These are phyloP conservation scores for Acromyrmex echinatior DNA, from an alignment of 1,140 invertebrate genomes.

Conservation along the genomic window DNA sequence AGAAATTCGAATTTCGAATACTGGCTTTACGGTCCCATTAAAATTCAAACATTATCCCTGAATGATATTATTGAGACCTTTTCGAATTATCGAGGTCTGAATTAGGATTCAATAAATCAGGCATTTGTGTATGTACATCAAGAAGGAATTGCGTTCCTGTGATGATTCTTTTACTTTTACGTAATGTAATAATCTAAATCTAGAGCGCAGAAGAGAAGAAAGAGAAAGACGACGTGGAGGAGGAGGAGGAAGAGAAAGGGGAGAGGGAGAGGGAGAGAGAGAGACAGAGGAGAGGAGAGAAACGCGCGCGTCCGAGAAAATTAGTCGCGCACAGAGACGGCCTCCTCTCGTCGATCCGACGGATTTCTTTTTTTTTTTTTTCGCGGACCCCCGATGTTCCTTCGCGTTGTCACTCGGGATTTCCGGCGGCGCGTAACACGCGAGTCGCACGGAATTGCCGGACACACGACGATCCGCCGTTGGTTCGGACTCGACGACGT, in stretches of 20 bases:
- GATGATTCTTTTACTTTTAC: background rate
- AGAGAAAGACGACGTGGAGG: background rate
- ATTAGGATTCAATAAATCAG: constrained; percentile 14
- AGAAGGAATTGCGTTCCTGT: background rate
- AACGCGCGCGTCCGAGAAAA: constrained; percentile 23
- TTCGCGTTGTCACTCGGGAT: constrained; percentile 13
- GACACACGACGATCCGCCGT: background rate
- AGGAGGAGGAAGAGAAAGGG: background rate
- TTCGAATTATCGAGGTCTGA: background rate
- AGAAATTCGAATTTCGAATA: constrained; percentile 71
- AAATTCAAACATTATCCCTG: constrained; percentile 44
- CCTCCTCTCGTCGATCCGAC: background rate
- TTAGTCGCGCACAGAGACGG: constrained; percentile 14
- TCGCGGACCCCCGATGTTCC: background rate
- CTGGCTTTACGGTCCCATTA: constrained; percentile 56
- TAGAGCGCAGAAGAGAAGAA: constrained; percentile 17
- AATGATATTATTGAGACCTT: background rate
- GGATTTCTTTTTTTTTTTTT: background rate
- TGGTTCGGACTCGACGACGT: background rate
- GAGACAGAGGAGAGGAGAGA: constrained; percentile 3
- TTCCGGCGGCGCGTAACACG: background rate
- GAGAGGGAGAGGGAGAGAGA: too few species aligned
- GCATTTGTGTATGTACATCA: background rate
- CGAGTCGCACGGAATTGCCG: constrained; percentile 4
- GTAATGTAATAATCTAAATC: constrained; percentile 18